Evolutionary conservation across 2,797 vertebrate species (phyloP), one percentile per base, ranked within the genome.

Genomic region (Neosilurus mollespiculum): DNA sequence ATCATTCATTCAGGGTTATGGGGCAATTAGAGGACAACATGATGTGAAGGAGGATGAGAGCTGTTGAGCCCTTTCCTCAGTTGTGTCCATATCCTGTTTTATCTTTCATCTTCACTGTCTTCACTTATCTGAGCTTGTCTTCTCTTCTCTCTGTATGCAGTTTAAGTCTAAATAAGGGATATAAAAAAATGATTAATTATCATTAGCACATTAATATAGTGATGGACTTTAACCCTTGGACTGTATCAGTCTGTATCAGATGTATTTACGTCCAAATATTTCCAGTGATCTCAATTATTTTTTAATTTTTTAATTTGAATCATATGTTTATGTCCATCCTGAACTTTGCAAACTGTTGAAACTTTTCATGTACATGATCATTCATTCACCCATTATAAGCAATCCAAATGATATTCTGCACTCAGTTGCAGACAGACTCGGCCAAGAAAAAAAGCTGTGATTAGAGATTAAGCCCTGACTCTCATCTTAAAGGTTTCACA

Each of bases 1-100:
- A 76, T 61, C 72, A 30, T 14, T 71, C 14, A 56, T 84, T 76
- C 34, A 67, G 62, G 78, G 83, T 69, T 81, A 67, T 4, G 49
- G 59, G 67, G 49, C 51, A 51, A 10, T 72, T 18, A 70, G 34
- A 26, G 14, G 59, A 14, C 59, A 51, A 24, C 59, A 78, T 18
- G 37, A 64, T 64, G 6, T 59, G 56, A 76, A 59, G 24, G 30
- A 37, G 18, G 18, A 59, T 37, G 10, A 76, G 73, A 77, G 56
- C 30, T 77, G 56, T 59, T 59, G 73, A 77, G 37, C 56, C 20
- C 30, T 61, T 61, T 61, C 73, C 20, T 61, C 20, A 59, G 20
- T 18, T 59, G 20, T 59, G 73, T 37, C 30, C 20, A 43, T 37
- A 37, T 8, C 10, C 30, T 76, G 30, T 34, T 76, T 12, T 76